These are phyloP conservation scores for Chlorodrepanis virens DNA, from an alignment of 2,113 vertebrate species.

Conservation along the genomic window DNA sequence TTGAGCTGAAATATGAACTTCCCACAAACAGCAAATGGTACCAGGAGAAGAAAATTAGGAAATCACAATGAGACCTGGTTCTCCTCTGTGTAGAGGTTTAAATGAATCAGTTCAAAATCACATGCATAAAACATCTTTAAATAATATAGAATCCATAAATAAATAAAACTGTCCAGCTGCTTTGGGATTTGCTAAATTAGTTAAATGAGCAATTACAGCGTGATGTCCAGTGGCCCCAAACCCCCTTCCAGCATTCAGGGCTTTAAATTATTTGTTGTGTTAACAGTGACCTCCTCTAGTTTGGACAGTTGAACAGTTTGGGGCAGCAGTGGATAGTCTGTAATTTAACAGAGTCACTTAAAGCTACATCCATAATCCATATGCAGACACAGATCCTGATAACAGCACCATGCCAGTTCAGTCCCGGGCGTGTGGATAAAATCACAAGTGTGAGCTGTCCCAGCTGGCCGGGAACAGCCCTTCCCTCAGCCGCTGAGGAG, in stretches of 20 bases:
- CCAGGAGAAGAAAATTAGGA: background rate
- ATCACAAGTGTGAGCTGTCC: background rate
- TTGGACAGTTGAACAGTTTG: background rate
- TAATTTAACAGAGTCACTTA: background rate
- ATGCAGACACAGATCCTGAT: background rate
- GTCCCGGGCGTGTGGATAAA: background rate
- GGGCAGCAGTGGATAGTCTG: background rate
- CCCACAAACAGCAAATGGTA: background rate
- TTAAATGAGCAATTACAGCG: constrained; percentile 21
- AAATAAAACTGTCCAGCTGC: constrained; percentile 1
- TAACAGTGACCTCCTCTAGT: background rate
- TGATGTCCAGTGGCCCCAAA: background rate
- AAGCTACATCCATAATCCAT: background rate
- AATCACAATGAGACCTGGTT: background rate
- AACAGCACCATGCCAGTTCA: background rate
- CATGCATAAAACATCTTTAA: background rate
- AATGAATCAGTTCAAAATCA: background rate
- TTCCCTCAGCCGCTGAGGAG: background rate
- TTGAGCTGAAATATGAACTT: background rate
- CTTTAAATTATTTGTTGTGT: constrained; percentile 12
- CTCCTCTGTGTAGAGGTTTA: background rate
- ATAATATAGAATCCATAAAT: constrained; percentile 4
- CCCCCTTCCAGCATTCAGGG: background rate
- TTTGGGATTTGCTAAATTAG: constrained; percentile 29
- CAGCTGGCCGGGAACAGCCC: background rate